Evolutionary conservation across 37 sponge, comb jelly and placozoan genomes (phyloP).

Genomic region (Tethya wilhelma): DNA sequence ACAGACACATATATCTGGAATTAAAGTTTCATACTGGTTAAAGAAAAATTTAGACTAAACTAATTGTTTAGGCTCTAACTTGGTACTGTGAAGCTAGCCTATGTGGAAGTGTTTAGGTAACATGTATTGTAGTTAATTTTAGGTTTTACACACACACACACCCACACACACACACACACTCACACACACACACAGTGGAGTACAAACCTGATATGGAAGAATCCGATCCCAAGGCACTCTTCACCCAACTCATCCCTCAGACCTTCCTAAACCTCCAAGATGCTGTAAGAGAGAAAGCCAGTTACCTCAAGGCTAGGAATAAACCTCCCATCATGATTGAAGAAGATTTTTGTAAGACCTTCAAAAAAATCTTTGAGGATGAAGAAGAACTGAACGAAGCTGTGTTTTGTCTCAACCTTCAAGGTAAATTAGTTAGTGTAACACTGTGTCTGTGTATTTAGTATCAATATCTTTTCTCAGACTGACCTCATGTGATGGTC

Average conservation of each 20-base stretch:
- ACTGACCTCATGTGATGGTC: too few relatives aligned
- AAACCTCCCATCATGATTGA: conserved; percentile 56
- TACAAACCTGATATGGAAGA: conserved; percentile 39
- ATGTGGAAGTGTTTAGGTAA: too few relatives aligned
- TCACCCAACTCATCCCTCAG: conserved; percentile 69
- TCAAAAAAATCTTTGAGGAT: conserved; percentile 64
- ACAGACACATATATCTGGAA: too few relatives aligned
- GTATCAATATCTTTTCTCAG: too few relatives aligned
- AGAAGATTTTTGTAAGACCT: conserved; percentile 11
- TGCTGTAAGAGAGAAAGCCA: conserved; percentile 34
- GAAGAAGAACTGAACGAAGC: conserved; percentile 81
- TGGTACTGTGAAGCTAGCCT: too few relatives aligned
- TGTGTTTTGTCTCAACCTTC: conserved; percentile 72
- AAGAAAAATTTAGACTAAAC: too few relatives aligned
- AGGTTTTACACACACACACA: too few relatives aligned
- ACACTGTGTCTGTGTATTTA: too few relatives aligned
- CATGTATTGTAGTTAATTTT: too few relatives aligned
- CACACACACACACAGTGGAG: conserved; percentile 47
- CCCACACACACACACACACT: background rate
- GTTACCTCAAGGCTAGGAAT: background rate
- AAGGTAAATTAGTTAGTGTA: too few relatives aligned
- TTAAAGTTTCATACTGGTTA: too few relatives aligned
- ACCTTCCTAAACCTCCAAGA: conserved; percentile 66
- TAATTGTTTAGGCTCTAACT: too few relatives aligned
- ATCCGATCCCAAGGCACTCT: conserved; percentile 56